A percentile compares a stretch with the other conserved stretches of the same genome.
Conservation (phyloP, 1,140 invertebrate species). For the Diuraphis noxia region DNA sequence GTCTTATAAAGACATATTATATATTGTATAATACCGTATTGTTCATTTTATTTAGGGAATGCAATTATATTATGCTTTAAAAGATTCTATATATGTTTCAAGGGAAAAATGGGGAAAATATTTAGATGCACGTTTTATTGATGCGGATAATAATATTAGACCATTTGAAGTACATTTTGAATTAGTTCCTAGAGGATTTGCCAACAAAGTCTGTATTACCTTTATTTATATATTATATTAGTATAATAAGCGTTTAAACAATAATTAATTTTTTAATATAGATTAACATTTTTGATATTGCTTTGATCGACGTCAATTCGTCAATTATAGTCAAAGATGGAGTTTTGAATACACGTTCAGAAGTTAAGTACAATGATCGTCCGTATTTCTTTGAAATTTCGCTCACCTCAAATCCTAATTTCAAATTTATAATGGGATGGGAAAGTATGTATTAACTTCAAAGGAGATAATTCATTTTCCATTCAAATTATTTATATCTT, state of each 20-base stretch:
- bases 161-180: neutral
- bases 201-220: neutral
- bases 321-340: neutral
- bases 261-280: neutral
- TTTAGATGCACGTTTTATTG: neutral
- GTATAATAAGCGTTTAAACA: neutral
- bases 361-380: slow-evolving; percentile 3
- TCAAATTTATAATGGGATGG: slow-evolving; percentile 1
- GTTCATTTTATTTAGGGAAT: slow-evolving; percentile 19
- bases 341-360: neutral
- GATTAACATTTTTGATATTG: slow-evolving; percentile 15
- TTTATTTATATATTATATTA: neutral
- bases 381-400: neutral
- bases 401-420: neutral
- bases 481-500: neutral
- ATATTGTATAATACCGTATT: neutral
- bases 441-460: neutral
- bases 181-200: neutral
- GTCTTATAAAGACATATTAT: no score
- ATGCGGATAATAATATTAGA: neutral
- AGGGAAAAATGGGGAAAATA: slow-evolving; percentile 20
- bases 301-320: neutral
- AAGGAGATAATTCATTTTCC: neutral
- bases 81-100: slow-evolving; percentile 19
- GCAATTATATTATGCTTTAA: neutral